Percentiles rank a stretch among this genome's conserved stretches.
phyloP scores from a whole-genome alignment of 1,140 invertebrate genomes.

The Rhizoglyphus robini region DNA sequence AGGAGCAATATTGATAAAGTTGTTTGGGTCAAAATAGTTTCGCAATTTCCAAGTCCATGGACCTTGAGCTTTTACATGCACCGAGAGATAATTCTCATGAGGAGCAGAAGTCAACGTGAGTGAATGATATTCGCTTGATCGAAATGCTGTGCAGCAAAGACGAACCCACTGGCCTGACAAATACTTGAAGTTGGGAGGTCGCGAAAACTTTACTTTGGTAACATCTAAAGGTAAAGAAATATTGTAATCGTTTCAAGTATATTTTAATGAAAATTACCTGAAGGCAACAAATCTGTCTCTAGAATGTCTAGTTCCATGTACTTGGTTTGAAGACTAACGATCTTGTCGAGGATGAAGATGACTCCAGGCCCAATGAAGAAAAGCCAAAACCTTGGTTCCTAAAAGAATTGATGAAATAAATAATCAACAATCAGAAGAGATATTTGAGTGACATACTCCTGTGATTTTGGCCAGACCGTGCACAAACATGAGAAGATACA shows the following conservation, averaged over 20 bases:
- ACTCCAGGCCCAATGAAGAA: constrained; percentile 88
- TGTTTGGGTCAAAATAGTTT: constrained; percentile 92
- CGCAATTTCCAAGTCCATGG: constrained; percentile 98
- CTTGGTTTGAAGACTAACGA: constrained; percentile 76
- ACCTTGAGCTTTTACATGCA: constrained; percentile 95
- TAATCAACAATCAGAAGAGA: neutral
- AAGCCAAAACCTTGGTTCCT: constrained; percentile 69
- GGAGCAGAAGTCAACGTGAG: constrained; percentile 96
- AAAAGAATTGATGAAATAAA: constrained; percentile 26
- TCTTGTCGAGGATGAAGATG: constrained; percentile 77
- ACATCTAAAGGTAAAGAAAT: constrained; percentile 35
- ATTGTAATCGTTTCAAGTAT: constrained; percentile 76
- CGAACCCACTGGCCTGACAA: constrained; percentile 76
- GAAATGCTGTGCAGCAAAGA: constrained; percentile 79
- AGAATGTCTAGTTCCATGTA: constrained; percentile 88
- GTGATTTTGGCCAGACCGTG: constrained; percentile 89
- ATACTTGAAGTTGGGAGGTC: constrained; percentile 92
- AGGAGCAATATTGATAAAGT: constrained; percentile 38
- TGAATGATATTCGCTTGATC: constrained; percentile 86
- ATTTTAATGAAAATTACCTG: constrained; percentile 47
- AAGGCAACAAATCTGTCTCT: constrained; percentile 86
- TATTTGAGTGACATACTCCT: constrained; percentile 43
- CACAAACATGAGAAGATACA: constrained; percentile 78
- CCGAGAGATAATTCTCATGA: constrained; percentile 90
- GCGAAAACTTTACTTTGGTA: constrained; percentile 43